Conservation (phyloP, 2,113 vertebrate species). For the Rhea americana region DNA sequence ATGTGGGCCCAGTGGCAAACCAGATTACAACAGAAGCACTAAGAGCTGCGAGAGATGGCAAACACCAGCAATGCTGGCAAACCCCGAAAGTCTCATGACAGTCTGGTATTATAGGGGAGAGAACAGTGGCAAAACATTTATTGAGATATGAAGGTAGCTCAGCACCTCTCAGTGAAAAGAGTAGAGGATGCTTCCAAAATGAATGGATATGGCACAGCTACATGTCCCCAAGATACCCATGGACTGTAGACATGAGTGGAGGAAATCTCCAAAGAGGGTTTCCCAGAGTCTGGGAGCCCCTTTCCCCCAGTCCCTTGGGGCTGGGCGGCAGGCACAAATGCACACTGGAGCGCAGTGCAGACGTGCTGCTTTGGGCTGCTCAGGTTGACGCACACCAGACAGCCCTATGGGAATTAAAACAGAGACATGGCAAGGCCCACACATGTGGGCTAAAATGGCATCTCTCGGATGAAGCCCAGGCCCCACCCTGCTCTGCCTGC, state of each 20-base stretch:
- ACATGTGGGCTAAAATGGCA: not conserved
- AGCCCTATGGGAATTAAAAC: not conserved
- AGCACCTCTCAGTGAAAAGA: not conserved
- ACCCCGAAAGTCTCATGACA: not conserved
- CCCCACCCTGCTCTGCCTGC: not conserved
- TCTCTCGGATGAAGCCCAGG: not conserved
- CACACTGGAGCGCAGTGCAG: not conserved
- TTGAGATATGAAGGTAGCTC: not conserved
- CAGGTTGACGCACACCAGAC: not conserved
- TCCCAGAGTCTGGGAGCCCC: not conserved
- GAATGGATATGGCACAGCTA: constrained; percentile 3
- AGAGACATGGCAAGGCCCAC: not conserved
- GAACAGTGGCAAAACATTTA: not conserved
- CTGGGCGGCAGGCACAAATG: not conserved
- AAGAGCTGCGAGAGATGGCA: not conserved
- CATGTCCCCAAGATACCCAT: not conserved
- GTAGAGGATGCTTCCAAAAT: not conserved
- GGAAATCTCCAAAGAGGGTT: not conserved
- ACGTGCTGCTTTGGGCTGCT: not conserved
- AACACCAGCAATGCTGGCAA: not conserved
- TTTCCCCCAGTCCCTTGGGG: rapidly evolving
- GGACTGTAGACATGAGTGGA: not conserved
- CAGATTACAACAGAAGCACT: not conserved
- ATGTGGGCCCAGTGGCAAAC: not conserved
- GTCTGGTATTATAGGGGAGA: not conserved